Percentiles rank a stretch among this genome's conserved stretches.
These are phyloP conservation scores for Pelvicachromis taeniatus DNA, from an alignment of 2,113 vertebrate genomes.

Conservation along the genomic window DNA sequence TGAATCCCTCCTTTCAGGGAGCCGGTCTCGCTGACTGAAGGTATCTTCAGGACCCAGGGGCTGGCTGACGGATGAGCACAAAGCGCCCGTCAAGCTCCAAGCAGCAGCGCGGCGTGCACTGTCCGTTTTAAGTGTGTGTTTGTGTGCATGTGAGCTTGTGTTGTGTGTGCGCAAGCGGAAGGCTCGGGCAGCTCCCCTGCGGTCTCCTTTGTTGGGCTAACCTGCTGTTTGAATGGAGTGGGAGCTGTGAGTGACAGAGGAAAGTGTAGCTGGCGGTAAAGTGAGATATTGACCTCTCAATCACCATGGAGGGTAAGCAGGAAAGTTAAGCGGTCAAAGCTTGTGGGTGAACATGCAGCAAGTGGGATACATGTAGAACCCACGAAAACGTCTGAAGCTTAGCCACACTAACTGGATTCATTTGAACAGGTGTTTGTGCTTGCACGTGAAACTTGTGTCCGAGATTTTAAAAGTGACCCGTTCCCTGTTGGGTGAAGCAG, in stretches of 20 bases:
- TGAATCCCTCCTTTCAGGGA: slow-evolving; percentile 80
- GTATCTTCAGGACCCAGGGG: slow-evolving; percentile 87
- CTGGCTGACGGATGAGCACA: slow-evolving; percentile 91
- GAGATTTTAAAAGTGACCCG: slow-evolving; percentile 63
- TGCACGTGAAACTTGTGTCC: not conserved
- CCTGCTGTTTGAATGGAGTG: slow-evolving; percentile 63
- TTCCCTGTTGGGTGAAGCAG: slow-evolving; percentile 52
- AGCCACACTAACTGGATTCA: not conserved
- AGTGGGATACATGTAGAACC: not conserved
- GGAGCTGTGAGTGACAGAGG: slow-evolving; percentile 71
- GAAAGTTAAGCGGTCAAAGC: slow-evolving; percentile 6
- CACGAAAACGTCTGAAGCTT: not conserved
- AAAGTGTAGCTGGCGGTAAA: slow-evolving; percentile 81
- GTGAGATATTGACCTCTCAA: slow-evolving; percentile 86
- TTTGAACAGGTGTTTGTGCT: not conserved
- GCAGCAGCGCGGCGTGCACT: slow-evolving; percentile 25
- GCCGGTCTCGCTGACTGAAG: slow-evolving; percentile 82
- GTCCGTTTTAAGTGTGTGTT: slow-evolving; percentile 32
- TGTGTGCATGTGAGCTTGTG: slow-evolving; percentile 1
- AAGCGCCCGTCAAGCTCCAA: slow-evolving; percentile 76
- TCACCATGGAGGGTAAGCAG: slow-evolving; percentile 71
- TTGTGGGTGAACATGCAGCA: slow-evolving; percentile 3
- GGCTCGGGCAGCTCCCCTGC: slow-evolving; percentile 66
- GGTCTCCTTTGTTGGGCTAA: slow-evolving; percentile 69
- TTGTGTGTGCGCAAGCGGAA: slow-evolving; percentile 44